These are phyloP conservation scores for Odocoileus virginianus DNA, from an alignment of 2,113 vertebrate genomes.

Conservation along the genomic window DNA sequence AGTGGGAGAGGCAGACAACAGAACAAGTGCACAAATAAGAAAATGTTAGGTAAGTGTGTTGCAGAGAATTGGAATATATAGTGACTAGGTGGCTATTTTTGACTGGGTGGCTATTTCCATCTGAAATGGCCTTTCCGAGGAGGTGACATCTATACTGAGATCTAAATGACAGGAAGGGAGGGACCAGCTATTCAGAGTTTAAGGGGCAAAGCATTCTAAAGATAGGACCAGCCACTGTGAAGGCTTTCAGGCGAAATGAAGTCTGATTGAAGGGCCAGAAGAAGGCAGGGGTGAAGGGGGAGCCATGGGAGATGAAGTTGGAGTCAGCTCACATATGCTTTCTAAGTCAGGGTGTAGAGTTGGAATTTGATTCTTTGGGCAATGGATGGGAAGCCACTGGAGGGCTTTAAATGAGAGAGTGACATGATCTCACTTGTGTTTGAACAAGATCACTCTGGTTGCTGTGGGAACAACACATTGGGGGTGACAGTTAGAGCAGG, in stretches of 20 bases:
- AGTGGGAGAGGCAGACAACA: neutral
- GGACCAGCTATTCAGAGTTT: neutral
- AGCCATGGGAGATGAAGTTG: neutral
- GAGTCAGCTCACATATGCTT: neutral
- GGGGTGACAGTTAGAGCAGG: neutral
- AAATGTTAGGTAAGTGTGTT: neutral
- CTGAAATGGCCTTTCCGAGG: neutral
- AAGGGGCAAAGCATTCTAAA: neutral
- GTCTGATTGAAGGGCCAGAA: neutral
- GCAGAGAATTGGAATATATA: neutral
- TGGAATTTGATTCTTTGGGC: neutral
- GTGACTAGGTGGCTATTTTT: neutral
- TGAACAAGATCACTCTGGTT: neutral
- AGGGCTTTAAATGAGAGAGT: neutral
- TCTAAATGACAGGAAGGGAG: slow-evolving; percentile 16
- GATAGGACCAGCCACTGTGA: neutral
- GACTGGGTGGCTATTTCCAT: neutral
- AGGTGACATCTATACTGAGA: neutral
- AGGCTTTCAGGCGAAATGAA: neutral
- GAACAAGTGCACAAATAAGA: neutral
- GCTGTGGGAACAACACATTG: neutral
- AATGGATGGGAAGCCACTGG: neutral
- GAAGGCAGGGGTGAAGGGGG: neutral
- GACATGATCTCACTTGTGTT: neutral
- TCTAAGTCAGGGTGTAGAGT: neutral